Base-by-base conservation (phyloP, 2,888 invertebrate genomes). In the Lycaena phlaeas region DNA sequence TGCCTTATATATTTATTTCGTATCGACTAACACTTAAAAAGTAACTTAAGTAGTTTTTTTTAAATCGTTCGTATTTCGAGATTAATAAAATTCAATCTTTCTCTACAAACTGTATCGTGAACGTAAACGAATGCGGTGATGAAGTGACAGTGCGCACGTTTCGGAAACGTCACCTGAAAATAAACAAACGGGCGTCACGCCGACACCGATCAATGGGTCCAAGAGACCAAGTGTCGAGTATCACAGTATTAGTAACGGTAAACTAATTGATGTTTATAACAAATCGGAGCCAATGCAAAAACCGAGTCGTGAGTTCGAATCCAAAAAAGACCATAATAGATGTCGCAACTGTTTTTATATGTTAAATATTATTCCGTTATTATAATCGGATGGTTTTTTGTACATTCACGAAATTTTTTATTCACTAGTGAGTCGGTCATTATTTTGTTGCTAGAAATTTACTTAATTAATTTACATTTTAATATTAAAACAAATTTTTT, bases 241-340 rank as follows among this genome's bases (percentile, higher is more conserved):
- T 69, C 61, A 68, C 73, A 64, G 60, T 62, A 61, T 59, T 52
- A 57, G 54, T 68, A 78, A 77, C 76, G 70, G 79, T 75, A 78
- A 77, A 61, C 64, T 77, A 78, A 79, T 78, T 77, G 77, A 66
- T 62, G 65, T 68, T 63, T 64, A 70, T 71, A 73, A 69, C 72
- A 69, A 77, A 75, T 77, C 61, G 68, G 60, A 54, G 49, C 64
- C 68, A 75, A 64, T 59, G 61, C 66, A 76, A 77, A 79, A 76
- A 77, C 62, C 50, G 52, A 64, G 59, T 73, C 74, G 73, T 73
- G 72, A 70, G 57, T 57, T 63, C 63, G 67, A 68, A 66, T 70
- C 64, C 56, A 62, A 64, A 64, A 66, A 31, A 25, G 36, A 43
- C 40, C 29, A 18, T 11, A 34, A 34, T 34, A 22, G 34, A 12